phyloP scores from a whole-genome alignment of 1,140 invertebrate species.

The Mycetomoellerius zeteki region DNA sequence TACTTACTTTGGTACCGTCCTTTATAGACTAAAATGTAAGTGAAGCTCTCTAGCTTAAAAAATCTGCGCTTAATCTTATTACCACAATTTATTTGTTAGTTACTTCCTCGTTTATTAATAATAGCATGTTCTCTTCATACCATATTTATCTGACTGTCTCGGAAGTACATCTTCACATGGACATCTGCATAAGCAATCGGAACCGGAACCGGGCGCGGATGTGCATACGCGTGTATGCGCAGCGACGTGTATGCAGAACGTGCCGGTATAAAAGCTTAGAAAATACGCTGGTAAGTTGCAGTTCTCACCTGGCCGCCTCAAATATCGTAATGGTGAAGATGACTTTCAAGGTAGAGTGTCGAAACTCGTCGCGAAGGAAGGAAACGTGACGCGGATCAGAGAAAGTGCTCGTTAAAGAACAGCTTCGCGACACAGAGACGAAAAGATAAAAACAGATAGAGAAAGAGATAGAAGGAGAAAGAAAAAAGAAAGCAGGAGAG shows the following conservation, averaged over 20 bases:
- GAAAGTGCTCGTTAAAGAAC: slow-evolving; percentile 58
- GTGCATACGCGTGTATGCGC: slow-evolving; percentile 35
- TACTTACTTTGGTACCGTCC: not conserved
- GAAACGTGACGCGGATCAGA: slow-evolving; percentile 48
- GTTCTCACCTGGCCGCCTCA: slow-evolving; percentile 81
- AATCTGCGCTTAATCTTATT: not conserved
- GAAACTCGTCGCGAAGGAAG: slow-evolving; percentile 33
- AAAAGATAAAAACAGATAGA: not conserved
- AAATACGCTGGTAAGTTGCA: slow-evolving; percentile 82
- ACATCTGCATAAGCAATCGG: not conserved
- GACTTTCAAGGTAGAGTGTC: slow-evolving; percentile 82
- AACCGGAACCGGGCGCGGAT: slow-evolving; percentile 57
- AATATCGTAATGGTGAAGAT: slow-evolving; percentile 81
- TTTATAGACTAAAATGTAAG: not conserved
- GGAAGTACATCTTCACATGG: slow-evolving; percentile 55
- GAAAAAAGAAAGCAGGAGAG: not conserved
- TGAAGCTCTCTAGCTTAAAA: not conserved
- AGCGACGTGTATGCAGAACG: slow-evolving; percentile 29
- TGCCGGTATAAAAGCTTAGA: slow-evolving; percentile 83
- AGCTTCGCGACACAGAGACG: slow-evolving; percentile 5
- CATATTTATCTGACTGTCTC: slow-evolving; percentile 42
- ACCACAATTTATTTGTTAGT: not conserved
- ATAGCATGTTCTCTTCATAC: not conserved
- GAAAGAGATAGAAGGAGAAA: not conserved
- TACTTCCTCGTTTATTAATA: slow-evolving; percentile 11